Base-by-base conservation (phyloP, 1,140 invertebrate genomes). In the Maconellicoccus hirsutus region DNA sequence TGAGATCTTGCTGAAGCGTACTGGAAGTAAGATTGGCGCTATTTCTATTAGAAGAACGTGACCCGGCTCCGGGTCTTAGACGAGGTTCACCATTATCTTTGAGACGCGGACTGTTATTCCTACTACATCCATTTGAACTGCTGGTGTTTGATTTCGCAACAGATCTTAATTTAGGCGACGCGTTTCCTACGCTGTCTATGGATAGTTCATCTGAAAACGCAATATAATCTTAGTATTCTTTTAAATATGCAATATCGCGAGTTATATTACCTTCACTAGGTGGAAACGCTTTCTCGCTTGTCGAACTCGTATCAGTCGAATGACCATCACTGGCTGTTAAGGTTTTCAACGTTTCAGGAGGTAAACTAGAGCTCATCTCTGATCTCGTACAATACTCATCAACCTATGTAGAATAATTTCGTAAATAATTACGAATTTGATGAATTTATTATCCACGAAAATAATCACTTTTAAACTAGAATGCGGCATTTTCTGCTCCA, bases 1-100 rank as follows among this genome's bases (percentile, higher is more conserved):
- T 89, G 1, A 96, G 81, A 76, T 96, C 93, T 78, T 95, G 92
- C 80, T 95, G 89, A 3, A 93, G 80, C 23, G 86, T 90, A 75
- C 84, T 88, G 0, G 83, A 83, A 0, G 82, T 83, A 21, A 87
- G 78, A 78, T 87, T 87, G 1, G 86, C 85, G 16, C 85, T 87
- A 75, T 85, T 85, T 72, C 85, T 76, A 77, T 79, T 80, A 66
- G 78, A 76, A 14, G 78, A 77, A 14, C 82, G 74, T 7, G 78
- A 72, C 19, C 79, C 81, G 4, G 81, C 80, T 3, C 81, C 81
- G 1, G 81, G 80, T 38, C 82, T 72, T n/a, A 83, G 73, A 73
- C 81, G 78, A 0, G 82, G 78, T 74, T 83, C 81, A 0, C 80
- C 79, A 70, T 78, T 80, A 33, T 84, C 78, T 2, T 82, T 81